Base-by-base conservation (phyloP, 1,140 invertebrate species). In the Aphelinus atriplicis region DNA sequence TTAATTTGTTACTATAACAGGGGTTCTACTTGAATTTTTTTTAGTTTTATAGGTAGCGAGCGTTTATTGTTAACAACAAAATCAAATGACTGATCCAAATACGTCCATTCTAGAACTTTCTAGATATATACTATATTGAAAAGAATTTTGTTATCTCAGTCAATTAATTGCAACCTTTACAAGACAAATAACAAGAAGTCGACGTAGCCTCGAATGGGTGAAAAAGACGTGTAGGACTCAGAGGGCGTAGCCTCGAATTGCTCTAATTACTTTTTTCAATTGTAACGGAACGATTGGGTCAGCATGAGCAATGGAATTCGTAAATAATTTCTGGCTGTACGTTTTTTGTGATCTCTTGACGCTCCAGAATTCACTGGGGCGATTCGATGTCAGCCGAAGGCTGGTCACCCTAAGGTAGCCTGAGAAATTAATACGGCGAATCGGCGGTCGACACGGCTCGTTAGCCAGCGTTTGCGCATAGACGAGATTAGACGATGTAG, bases 341-440 rank as follows among this genome's bases (percentile, higher is more conserved):
- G 26, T 26, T 26, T 26, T 26, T 26, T 26, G 26, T 26, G 0
- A 48, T 63, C 10, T 7, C 7, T 5, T 45, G 7, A 43, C 48
- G 0, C 7, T n/a, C 1, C 7, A 50, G 42, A 6, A 71, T 4
- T 48, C 43, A 58, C 47, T 58, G 10, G 56, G 42, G 51, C 50
- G 43, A 46, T 63, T 1, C 1, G 42, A 51, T 3, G 47, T 9
- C 55, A 26, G 26, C 26, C 45, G 3, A 45, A 5, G 10, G 56
- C 42, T 3, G 48, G 5, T 63, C 7, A 47, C 50, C 58, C 45
- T 42, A 55, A 53, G 26, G 45, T 58, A 72, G 65, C 65, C 58
- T 53, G 46, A 57, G 61, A 64, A 57, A 72, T 57, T 72, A 72
- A 57, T 65, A 55, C 7, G n/a, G 45, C 5, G 1, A 62, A 63